These are phyloP conservation scores for Helleia helle DNA, from an alignment of 2,888 invertebrate species.

Conservation along the genomic window DNA sequence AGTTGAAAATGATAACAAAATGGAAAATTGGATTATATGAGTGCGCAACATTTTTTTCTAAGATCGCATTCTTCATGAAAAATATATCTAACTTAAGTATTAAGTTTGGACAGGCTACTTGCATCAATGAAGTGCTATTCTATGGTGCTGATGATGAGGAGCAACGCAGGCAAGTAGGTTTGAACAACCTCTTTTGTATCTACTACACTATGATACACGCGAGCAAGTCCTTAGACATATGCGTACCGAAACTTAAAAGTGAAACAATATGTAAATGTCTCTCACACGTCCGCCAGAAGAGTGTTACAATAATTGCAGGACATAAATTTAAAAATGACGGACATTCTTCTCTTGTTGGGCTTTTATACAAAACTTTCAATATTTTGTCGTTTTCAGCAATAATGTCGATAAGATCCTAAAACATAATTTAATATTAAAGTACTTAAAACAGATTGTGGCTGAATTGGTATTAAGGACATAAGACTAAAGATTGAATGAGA, in stretches of 20 bases:
- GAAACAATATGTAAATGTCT: constrained; percentile 38
- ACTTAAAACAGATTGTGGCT: no score
- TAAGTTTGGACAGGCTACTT: constrained; percentile 12
- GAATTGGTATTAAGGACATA: no score
- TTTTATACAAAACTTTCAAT: no score
- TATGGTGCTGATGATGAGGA: constrained; percentile 38
- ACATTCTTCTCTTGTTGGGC: no score
- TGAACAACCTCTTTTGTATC: constrained; percentile 44
- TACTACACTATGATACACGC: constrained; percentile 42
- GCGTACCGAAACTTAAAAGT: constrained; percentile 40
- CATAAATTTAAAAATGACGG: no score
- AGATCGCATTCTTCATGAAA: constrained; percentile 24
- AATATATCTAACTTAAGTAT: constrained; percentile 25
- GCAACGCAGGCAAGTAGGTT: constrained; percentile 30
- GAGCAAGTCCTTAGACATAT: constrained; percentile 37
- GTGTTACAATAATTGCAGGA: constrained; percentile 32
- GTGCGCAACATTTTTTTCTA: constrained; percentile 16
- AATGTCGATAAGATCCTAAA: no score
- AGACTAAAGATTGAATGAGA: no score
- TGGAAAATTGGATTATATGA: neutral
- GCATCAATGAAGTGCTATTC: constrained; percentile 43
- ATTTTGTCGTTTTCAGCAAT: no score
- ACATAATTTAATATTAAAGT: no score
- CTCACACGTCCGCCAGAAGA: constrained; percentile 30
- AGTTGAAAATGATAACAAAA: neutral